A percentile compares a stretch with the other conserved stretches of the same genome.
Evolutionary conservation across 2,113 vertebrate species (phyloP).

Genomic region (Mungos mungo): DNA sequence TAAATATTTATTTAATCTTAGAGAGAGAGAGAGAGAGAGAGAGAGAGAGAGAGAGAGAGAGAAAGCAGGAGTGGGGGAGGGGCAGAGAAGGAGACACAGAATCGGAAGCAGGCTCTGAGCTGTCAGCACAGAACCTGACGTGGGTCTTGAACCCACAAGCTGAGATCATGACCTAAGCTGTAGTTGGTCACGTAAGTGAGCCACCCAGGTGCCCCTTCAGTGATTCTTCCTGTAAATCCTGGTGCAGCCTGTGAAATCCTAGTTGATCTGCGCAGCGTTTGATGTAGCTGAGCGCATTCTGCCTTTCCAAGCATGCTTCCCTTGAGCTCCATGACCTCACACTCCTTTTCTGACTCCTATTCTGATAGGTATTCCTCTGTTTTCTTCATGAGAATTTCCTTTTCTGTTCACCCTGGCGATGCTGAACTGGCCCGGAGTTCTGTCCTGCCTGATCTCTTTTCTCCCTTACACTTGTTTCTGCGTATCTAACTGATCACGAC

Average conservation of each 20-base stretch:
- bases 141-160: no score
- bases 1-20: no score
- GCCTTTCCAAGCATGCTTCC: neutral
- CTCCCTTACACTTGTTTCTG: neutral
- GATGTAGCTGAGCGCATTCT: accelerated
- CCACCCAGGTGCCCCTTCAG: no score
- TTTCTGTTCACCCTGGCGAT: neutral
- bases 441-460: neutral
- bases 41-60: no score
- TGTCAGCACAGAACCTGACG: no score
- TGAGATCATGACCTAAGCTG: no score
- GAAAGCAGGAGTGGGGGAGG: no score
- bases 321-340: neutral
- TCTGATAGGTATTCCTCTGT: neutral
- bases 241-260: neutral
- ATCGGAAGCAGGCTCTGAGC: no score
- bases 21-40: no score
- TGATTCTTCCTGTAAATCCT: no score
- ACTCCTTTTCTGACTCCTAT: neutral
- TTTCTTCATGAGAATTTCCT: neutral
- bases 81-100: no score
- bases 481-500: neutral
- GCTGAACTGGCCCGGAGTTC: neutral
- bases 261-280: neutral
- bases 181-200: no score